Conservation (phyloP, 2,797 vertebrate genomes). For the Heliangelus exortis region DNA sequence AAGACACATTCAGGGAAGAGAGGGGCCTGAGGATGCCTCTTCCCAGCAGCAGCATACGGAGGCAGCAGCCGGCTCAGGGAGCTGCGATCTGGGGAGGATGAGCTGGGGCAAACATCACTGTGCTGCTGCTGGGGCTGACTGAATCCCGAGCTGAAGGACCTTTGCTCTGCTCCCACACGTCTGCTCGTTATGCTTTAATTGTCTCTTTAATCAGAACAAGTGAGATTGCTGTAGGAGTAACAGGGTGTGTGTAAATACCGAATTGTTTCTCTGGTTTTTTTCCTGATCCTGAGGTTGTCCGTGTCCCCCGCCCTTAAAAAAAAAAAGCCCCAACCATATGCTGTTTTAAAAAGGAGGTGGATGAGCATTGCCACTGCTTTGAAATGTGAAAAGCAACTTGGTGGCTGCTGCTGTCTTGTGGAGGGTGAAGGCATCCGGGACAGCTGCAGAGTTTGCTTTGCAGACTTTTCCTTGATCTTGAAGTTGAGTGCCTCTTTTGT, state of each 20-base stretch:
- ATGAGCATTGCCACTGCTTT: not conserved
- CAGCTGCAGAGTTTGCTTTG: not conserved
- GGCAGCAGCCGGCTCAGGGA: fast-evolving
- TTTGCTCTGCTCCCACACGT: not conserved
- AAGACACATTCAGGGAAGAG: not conserved
- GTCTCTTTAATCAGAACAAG: not conserved
- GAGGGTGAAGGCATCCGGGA: not conserved
- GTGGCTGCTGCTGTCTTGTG: not conserved
- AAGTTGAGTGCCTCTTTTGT: not conserved
- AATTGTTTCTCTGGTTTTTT: not conserved
- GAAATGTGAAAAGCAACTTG: not conserved
- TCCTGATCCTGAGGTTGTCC: not conserved
- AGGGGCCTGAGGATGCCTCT: not conserved
- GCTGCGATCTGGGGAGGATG: fast-evolving
- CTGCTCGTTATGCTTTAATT: not conserved
- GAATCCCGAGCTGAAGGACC: not conserved
- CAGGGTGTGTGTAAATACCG: not conserved
- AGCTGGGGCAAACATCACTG: not conserved
- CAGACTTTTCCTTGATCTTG: not conserved
- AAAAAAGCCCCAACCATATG: fast-evolving
- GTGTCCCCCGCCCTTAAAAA: not conserved
- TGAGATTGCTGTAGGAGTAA: not conserved
- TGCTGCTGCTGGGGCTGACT: not conserved
- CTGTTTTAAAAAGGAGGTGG: not conserved
- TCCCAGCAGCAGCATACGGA: not conserved